Evolutionary conservation across 2,888 invertebrate genomes (phyloP).

Genomic region (Plutella xylostella): DNA sequence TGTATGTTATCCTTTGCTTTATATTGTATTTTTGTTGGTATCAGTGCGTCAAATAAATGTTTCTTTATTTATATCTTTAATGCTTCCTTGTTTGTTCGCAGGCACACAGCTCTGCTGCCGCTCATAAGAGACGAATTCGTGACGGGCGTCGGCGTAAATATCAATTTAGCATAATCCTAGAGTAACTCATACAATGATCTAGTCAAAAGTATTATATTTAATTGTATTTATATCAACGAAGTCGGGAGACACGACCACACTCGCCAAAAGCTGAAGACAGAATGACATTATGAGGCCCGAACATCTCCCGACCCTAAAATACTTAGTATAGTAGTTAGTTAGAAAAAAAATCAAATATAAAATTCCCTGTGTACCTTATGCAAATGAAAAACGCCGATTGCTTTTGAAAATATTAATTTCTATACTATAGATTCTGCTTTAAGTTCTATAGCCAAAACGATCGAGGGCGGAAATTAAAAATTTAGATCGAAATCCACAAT

Average conservation of each 20-base stretch:
- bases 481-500: neutral
- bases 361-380: neutral
- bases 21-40: no score
- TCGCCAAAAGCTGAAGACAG: neutral
- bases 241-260: neutral
- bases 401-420: neutral
- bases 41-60: no score
- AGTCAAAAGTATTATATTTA: neutral
- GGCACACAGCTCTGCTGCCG: conserved; percentile 74
- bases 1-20: no score
- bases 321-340: no score
- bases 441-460: neutral
- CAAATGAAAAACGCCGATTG: neutral
- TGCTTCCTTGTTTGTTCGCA: no score
- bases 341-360: no score
- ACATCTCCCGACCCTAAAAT: neutral
- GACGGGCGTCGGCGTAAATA: conserved; percentile 71
- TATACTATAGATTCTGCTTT: neutral
- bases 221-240: neutral
- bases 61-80: no score
- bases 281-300: neutral
- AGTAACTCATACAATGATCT: neutral
- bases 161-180: conserved; percentile 59
- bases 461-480: neutral
- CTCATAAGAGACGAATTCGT: conserved; percentile 76